phyloP scores from a whole-genome alignment of 2,113 vertebrate genomes.

The Martes martes region DNA sequence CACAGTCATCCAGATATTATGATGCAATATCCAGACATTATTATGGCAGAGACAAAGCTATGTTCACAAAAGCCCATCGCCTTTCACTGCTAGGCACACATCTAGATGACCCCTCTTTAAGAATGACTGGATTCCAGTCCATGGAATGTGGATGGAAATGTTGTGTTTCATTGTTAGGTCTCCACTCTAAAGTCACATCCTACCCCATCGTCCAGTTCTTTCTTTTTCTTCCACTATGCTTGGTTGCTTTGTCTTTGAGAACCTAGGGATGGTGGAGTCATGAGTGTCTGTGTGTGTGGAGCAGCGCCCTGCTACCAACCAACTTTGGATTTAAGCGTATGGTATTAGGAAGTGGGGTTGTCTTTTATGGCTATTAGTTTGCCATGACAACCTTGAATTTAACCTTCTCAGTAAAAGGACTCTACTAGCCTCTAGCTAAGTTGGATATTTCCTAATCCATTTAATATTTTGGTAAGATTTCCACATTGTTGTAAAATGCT shows the following conservation, averaged over 20 bases:
- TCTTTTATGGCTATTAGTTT: background rate
- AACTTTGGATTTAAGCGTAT: background rate
- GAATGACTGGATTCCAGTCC: background rate
- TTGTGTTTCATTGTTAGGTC: background rate
- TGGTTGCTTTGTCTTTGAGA: background rate
- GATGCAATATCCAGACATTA: background rate
- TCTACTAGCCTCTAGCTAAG: background rate
- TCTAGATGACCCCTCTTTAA: background rate
- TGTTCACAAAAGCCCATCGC: background rate
- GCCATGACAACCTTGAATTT: background rate
- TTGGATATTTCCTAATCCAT: background rate
- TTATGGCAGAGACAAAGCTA: background rate
- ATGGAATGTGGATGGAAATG: background rate
- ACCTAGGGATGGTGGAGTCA: background rate
- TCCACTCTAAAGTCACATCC: background rate
- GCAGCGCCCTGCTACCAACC: fast-evolving
- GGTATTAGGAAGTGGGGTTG: fast-evolving
- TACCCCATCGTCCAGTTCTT: fast-evolving
- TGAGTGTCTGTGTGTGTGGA: fast-evolving
- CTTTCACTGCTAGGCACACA: background rate
- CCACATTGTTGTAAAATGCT: background rate
- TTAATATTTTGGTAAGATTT: background rate
- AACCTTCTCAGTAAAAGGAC: background rate
- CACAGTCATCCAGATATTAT: background rate
- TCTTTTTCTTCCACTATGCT: background rate